A percentile compares a stretch with the other conserved stretches of the same genome.
phyloP scores from a whole-genome alignment of 1,140 invertebrate species.

The Ctenoplectra terminalis region DNA sequence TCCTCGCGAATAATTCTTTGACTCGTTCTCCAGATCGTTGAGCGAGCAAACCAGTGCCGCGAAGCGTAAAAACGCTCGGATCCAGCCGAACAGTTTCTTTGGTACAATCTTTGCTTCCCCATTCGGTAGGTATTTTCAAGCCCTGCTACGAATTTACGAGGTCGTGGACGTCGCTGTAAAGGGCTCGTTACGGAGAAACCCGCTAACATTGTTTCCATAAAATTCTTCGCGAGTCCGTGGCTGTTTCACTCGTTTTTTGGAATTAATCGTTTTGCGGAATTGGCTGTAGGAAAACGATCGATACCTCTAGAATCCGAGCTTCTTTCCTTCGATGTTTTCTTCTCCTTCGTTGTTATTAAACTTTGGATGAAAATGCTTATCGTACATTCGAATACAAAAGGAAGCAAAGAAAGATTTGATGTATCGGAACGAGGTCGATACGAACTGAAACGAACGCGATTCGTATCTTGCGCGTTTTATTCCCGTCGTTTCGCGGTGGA shows the following conservation, averaged over 20 bases:
- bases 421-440: not conserved
- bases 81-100: slow-evolving; percentile 1
- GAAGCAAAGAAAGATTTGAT: not conserved
- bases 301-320: too few relatives aligned
- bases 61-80: too few relatives aligned
- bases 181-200: not conserved
- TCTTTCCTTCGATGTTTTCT: too few relatives aligned
- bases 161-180: slow-evolving; percentile 5
- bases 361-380: too few relatives aligned
- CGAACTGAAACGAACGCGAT: not conserved
- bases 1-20: too few relatives aligned
- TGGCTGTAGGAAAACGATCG: not conserved
- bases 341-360: too few relatives aligned
- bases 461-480: not conserved
- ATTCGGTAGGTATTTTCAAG: too few relatives aligned
- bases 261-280: slow-evolving; percentile 3
- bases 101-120: not conserved
- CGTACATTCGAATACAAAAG: not conserved
- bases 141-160: slow-evolving; percentile 24
- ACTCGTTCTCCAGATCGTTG: not conserved
- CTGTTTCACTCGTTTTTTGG: not conserved
- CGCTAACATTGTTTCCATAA: not conserved
- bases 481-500: not conserved
- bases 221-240: not conserved
- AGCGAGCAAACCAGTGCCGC: not conserved